phyloP scores from a whole-genome alignment of 2,888 invertebrate genomes.

The Hypena proboscidalis region DNA sequence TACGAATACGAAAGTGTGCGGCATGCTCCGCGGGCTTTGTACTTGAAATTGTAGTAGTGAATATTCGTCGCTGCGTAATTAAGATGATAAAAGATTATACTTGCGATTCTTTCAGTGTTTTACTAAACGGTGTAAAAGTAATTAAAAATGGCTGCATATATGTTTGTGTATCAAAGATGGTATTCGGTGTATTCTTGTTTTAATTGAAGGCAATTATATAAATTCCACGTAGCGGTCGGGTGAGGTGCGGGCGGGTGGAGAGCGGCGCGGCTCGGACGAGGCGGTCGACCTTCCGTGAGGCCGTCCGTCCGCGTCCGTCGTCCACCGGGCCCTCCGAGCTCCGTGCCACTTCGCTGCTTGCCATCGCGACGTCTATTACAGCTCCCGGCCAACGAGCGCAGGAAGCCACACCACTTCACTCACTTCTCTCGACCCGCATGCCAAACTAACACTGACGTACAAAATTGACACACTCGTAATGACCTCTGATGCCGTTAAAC shows the following conservation, averaged over 20 bases:
- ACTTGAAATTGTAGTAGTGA: slow-evolving; percentile 53
- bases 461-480: slow-evolving; percentile 24
- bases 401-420: slow-evolving; percentile 37
- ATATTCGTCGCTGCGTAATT: slow-evolving; percentile 52
- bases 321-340: slow-evolving; percentile 59
- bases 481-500: slow-evolving; percentile 13
- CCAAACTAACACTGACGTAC: slow-evolving; percentile 33
- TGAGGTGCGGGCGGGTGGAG: slow-evolving; percentile 43
- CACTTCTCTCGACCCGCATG: slow-evolving; percentile 36
- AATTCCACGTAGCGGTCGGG: slow-evolving; percentile 80
- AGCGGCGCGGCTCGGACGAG: slow-evolving; percentile 50
- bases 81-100: slow-evolving; percentile 41
- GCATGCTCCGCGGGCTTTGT: slow-evolving; percentile 16
- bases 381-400: slow-evolving; percentile 35
- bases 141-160: slow-evolving; percentile 43
- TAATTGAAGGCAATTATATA: slow-evolving; percentile 82
- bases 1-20: no score
- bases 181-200: slow-evolving; percentile 70
- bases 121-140: slow-evolving; percentile 36
- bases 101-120: slow-evolving; percentile 34
- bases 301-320: slow-evolving; percentile 64
- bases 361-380: slow-evolving; percentile 44
- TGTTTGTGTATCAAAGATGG: slow-evolving; percentile 55
- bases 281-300: slow-evolving; percentile 84
- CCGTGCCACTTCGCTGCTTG: slow-evolving; percentile 71